Conservation (phyloP, 2,888 invertebrate species). For the Himalopsyche tibetana region DNA sequence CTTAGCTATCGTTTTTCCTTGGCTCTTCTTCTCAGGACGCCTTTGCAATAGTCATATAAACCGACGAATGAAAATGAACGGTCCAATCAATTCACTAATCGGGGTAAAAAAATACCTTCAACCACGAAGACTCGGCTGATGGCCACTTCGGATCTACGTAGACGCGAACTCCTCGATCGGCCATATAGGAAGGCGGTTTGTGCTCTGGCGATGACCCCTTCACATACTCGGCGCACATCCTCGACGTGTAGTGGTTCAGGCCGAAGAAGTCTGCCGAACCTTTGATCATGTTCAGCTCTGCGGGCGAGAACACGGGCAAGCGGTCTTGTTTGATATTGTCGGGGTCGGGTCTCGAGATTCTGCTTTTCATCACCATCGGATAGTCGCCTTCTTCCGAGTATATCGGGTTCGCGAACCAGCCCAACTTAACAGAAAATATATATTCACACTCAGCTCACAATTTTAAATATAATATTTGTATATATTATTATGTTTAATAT, state of each 20-base stretch:
- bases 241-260: constrained; percentile 84
- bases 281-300: constrained; percentile 80
- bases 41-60: no score
- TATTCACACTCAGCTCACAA: background rate
- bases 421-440: constrained; percentile 72
- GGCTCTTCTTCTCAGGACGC: no score
- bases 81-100: no score
- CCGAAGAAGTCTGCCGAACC: constrained; percentile 83
- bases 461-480: no score
- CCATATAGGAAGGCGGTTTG: constrained; percentile 42
- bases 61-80: no score
- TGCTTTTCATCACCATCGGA: constrained; percentile 79
- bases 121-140: constrained; percentile 44
- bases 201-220: no score
- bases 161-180: constrained; percentile 43
- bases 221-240: background rate
- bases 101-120: constrained; percentile 48
- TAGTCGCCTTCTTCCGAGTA: constrained; percentile 80
- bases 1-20: no score
- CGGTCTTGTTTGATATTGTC: constrained; percentile 79
- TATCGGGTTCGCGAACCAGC: constrained; percentile 83
- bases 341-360: constrained; percentile 77
- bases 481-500: no score
- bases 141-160: constrained; percentile 44
- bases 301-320: constrained; percentile 78